A percentile compares a stretch with the other conserved stretches of the same genome.
Conservation (phyloP, 2,113 vertebrate genomes). For the Pandion haliaetus region DNA sequence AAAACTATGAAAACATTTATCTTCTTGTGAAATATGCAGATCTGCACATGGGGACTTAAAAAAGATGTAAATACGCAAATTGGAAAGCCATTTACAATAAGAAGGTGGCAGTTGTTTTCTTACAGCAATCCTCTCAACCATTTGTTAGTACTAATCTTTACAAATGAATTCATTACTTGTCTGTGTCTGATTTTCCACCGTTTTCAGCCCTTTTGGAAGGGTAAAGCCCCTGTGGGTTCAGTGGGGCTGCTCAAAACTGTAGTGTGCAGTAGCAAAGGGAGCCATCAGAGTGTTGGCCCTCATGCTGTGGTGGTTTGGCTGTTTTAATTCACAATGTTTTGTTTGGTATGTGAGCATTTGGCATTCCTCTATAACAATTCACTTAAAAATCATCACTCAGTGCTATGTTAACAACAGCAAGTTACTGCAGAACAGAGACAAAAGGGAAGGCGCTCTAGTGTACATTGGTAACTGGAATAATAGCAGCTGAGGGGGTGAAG, state of each 20-base stretch:
- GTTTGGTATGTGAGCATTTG: background rate
- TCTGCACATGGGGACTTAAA: background rate
- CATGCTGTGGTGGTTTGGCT: background rate
- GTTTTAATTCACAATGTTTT: background rate
- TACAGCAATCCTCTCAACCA: rapidly evolving
- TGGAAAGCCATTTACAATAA: background rate
- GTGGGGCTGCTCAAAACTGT: background rate
- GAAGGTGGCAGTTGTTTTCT: background rate
- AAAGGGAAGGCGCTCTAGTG: background rate
- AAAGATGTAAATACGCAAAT: background rate
- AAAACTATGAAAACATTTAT: background rate
- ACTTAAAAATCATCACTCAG: background rate
- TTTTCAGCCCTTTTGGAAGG: background rate
- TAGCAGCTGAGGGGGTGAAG: background rate
- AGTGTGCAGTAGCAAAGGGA: background rate
- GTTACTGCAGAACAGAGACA: background rate
- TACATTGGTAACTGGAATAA: background rate
- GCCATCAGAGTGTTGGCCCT: background rate
- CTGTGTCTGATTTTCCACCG: background rate
- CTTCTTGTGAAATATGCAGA: background rate
- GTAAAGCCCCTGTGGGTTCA: background rate
- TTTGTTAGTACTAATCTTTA: background rate
- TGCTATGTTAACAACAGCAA: background rate
- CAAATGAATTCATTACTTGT: background rate
- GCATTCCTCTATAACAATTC: background rate